Percentiles rank a stretch among this genome's conserved stretches.
phyloP scores from a whole-genome alignment of 2,888 invertebrate genomes.

The Norana najaformis region DNA sequence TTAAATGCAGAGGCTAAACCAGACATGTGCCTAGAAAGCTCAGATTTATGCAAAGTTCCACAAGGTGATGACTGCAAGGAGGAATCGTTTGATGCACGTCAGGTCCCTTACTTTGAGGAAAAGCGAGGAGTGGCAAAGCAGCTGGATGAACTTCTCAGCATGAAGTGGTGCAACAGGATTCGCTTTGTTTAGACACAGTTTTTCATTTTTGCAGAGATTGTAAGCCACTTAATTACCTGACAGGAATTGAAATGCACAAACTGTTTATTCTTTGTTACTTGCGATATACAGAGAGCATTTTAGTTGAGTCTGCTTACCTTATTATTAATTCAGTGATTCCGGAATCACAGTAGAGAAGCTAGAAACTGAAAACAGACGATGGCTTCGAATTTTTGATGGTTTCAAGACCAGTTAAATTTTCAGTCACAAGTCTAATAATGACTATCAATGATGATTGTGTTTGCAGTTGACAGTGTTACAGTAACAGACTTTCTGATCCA shows the following conservation, averaged over 20 bases:
- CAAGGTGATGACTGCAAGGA: background rate
- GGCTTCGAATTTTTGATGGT: background rate
- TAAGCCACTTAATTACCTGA: background rate
- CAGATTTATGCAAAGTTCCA: background rate
- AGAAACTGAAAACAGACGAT: too few relatives aligned
- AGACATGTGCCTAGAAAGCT: background rate
- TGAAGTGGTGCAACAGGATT: background rate
- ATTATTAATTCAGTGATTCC: background rate
- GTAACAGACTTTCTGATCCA: too few relatives aligned
- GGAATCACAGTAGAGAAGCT: background rate
- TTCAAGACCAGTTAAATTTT: background rate
- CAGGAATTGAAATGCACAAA: background rate
- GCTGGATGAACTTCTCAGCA: conserved; percentile 6
- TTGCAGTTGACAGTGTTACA: too few relatives aligned
- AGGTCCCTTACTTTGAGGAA: background rate
- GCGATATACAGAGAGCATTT: background rate
- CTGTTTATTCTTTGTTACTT: background rate
- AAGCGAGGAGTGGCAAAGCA: background rate
- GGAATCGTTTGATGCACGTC: background rate
- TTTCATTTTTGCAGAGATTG: background rate
- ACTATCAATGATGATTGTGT: too few relatives aligned
- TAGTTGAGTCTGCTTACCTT: background rate
- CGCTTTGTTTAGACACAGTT: background rate
- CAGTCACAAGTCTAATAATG: too few relatives aligned
- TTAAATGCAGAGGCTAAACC: background rate